Base-by-base conservation (phyloP, 2,797 vertebrate species). In the Myotis pilosus region DNA sequence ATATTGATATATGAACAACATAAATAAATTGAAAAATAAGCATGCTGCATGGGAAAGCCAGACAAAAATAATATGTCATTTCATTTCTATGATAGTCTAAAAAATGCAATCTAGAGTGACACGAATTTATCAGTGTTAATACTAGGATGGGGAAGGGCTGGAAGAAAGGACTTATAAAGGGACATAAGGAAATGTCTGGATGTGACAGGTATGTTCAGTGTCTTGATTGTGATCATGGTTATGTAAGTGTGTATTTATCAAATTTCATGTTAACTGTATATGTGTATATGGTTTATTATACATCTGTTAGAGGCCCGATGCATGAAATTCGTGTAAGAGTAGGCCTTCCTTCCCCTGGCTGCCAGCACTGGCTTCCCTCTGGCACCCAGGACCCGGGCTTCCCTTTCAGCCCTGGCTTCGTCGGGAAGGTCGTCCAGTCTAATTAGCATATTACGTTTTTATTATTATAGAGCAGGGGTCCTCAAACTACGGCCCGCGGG, bases 361-460 rank as follows among this genome's bases (percentile, higher is more conserved):
- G 60, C 60, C 6, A 1, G 28, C 5, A 62, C 60, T 2, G 5
- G 28, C 60, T 62, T 62, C 60, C 60, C 28, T 30, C 60, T 62
- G 60, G 28, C 25, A 60, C 13, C 57, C 5, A 23, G 57, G 57
- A 60, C 57, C 60, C 3, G 28, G 57, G 11, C 57, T 60, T 60
- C 11, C 57, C 57, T 28, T 2, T 1, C 25, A 60, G 57, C 11
- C 57, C 10, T 11, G 2, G 57, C 10, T 60, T 60, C 25, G 12
- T 60, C 11, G 0, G 10, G 23, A 25, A 60, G 55, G 10, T 60
- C 23, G 2, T 60, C 10, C 4, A 0, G 23, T 28, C 23, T 60
- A 60, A 60, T 60, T 11, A 60, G 11, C 57, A 28, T 60, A 60
- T 60, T 60, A 13, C 5, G 12, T 47, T 47, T 47, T 47, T 47